Percentiles rank a stretch among this genome's conserved stretches.
Conservation (phyloP, 2,888 invertebrate genomes). For the Drosophila prolongata region DNA sequence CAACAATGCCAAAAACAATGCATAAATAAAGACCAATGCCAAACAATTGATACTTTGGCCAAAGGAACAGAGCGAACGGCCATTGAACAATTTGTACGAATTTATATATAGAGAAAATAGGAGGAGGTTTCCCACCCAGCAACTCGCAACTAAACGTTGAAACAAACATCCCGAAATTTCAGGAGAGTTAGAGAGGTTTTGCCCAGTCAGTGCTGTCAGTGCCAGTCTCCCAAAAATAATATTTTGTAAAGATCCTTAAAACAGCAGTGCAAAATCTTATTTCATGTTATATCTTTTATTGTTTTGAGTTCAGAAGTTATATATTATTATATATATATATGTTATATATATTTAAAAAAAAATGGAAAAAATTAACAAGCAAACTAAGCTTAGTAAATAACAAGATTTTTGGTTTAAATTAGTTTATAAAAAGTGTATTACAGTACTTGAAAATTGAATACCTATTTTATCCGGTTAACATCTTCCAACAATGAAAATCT, state of each 20-base stretch:
- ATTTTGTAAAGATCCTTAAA: no score
- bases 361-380: no score
- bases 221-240: no score
- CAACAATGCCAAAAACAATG: conserved; percentile 41
- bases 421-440: no score
- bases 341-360: no score
- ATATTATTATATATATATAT: no score
- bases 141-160: conserved; percentile 57
- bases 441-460: no score
- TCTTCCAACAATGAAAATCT: no score
- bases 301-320: not conserved
- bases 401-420: no score
- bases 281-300: not conserved
- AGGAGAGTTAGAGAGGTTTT: conserved; percentile 5
- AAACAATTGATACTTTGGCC: conserved; percentile 71
- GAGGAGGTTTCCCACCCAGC: conserved; percentile 29
- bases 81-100: conserved; percentile 61
- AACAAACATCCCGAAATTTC: conserved; percentile 44
- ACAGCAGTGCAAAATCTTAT: not conserved
- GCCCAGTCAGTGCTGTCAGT: conserved; percentile 12
- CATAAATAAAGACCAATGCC: conserved; percentile 70
- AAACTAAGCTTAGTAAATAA: no score
- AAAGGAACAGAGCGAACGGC: conserved; percentile 43
- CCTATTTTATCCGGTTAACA: no score
- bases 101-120: conserved; percentile 44